Percentiles rank a stretch among this genome's conserved stretches.
Evolutionary conservation across 2,797 vertebrate genomes (phyloP).

Genomic region (Smutsia temminckii): DNA sequence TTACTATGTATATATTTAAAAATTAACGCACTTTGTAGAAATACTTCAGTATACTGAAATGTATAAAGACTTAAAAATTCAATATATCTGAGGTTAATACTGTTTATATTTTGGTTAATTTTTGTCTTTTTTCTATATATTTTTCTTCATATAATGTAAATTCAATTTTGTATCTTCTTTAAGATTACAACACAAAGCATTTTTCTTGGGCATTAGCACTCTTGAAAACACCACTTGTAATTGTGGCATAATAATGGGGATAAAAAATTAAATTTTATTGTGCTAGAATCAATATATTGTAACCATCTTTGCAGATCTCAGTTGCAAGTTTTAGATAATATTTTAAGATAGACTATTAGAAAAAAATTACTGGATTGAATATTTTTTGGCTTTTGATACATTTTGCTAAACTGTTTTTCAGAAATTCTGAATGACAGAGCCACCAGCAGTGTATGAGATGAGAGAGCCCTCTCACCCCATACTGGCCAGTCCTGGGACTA

Average conservation of each 20-base stretch:
- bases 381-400: neutral
- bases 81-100: neutral
- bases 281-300: neutral
- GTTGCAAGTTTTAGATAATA: neutral
- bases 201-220: neutral
- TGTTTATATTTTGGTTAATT: neutral
- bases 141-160: neutral
- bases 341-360: neutral
- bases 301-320: neutral
- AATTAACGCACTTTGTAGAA: neutral
- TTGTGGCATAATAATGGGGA: neutral
- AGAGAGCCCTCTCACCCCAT: neutral
- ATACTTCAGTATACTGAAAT: neutral
- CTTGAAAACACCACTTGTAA: conserved; percentile 1
- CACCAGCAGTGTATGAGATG: neutral
- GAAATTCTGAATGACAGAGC: neutral
- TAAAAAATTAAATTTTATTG: neutral
- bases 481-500: neutral
- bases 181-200: neutral
- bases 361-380: neutral
- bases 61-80: neutral
- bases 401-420: neutral
- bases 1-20: neutral
- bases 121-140: neutral
- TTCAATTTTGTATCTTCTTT: neutral